Evolutionary conservation across 2,797 vertebrate genomes (phyloP).

Genomic region (Apogon talboti): DNA sequence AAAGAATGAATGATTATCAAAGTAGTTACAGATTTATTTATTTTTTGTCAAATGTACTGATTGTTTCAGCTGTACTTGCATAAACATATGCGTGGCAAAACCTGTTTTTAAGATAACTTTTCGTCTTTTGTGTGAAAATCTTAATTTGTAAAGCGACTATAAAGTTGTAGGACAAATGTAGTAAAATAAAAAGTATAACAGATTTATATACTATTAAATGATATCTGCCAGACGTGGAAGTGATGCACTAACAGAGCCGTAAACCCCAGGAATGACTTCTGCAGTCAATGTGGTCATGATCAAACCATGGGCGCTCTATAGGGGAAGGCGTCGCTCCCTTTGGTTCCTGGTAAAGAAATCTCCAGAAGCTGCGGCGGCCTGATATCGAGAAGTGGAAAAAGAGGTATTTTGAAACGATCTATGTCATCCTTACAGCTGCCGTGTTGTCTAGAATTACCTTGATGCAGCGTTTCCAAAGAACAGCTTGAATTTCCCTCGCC

Average conservation of each 20-base stretch:
- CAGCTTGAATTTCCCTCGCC: slow-evolving; percentile 73
- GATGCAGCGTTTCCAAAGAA: slow-evolving; percentile 69
- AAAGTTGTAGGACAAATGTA: slow-evolving; percentile 13
- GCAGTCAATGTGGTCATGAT: slow-evolving; percentile 45
- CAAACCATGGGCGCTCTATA: slow-evolving; percentile 30
- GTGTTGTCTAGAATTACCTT: slow-evolving; percentile 77
- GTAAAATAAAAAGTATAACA: neutral
- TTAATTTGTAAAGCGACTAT: neutral
- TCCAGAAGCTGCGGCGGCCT: slow-evolving; percentile 40
- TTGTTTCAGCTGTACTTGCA: too few species aligned
- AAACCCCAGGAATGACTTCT: slow-evolving; percentile 37
- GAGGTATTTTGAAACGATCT: slow-evolving; percentile 73
- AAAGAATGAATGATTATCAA: too few species aligned
- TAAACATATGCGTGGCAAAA: too few species aligned
- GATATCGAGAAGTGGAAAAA: slow-evolving; percentile 72
- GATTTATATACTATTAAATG: too few species aligned
- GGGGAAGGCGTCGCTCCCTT: slow-evolving; percentile 34
- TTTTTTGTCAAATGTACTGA: too few species aligned
- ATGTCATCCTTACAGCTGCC: slow-evolving; percentile 79
- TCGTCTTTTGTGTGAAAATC: too few species aligned
- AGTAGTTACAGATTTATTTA: too few species aligned
- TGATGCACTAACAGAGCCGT: slow-evolving; percentile 22
- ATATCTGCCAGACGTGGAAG: slow-evolving; percentile 15
- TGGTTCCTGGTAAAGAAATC: slow-evolving; percentile 55
- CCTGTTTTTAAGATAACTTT: too few species aligned